These are phyloP conservation scores for Ladona fulva DNA, from an alignment of 1,140 invertebrate species.

Conservation along the genomic window DNA sequence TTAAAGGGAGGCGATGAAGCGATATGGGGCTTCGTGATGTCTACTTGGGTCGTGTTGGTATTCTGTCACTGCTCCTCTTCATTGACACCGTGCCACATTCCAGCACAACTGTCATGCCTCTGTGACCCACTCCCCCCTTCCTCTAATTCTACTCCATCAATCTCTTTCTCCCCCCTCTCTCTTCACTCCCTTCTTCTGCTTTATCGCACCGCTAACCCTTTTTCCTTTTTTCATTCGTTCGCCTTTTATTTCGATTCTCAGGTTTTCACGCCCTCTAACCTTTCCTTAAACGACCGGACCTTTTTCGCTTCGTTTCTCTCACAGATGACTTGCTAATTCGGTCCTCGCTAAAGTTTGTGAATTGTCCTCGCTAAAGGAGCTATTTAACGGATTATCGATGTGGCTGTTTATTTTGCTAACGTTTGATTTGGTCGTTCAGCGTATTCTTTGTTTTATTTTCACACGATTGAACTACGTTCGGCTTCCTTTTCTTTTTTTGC, in stretches of 20 bases:
- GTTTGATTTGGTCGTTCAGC: too few species aligned
- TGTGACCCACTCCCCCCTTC: background rate
- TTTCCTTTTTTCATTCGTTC: background rate
- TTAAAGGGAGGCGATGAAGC: background rate
- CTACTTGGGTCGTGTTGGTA: background rate
- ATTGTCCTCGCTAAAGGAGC: too few species aligned
- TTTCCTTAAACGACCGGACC: too few species aligned
- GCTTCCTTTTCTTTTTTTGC: too few species aligned
- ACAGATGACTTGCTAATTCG: too few species aligned
- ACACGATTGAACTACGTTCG: too few species aligned
- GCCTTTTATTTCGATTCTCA: background rate
- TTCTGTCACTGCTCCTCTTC: background rate
- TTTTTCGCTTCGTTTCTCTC: too few species aligned
- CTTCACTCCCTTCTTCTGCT: background rate
- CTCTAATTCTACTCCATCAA: background rate
- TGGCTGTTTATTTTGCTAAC: too few species aligned
- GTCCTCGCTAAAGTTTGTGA: too few species aligned
- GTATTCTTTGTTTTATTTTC: too few species aligned
- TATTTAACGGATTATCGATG: too few species aligned
- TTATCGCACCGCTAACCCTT: background rate
- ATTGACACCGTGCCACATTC: background rate
- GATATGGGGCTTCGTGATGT: background rate
- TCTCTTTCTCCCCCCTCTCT: background rate
- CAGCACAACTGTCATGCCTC: background rate
- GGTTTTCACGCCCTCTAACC: too few species aligned